Evolutionary conservation across 2,888 invertebrate species (phyloP).

Genomic region (Meiosimyza platycephala): DNA sequence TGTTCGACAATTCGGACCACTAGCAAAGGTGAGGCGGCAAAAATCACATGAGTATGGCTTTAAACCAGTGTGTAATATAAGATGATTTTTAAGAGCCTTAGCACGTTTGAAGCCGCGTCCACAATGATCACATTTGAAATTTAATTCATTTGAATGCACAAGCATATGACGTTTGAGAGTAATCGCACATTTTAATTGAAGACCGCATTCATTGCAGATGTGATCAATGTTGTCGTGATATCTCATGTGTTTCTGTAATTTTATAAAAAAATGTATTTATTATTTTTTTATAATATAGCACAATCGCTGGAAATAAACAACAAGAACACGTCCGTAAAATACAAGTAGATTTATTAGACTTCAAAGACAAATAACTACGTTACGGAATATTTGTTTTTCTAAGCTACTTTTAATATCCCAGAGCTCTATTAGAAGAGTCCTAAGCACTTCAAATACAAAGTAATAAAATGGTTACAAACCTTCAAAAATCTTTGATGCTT

Average conservation of each 20-base stretch:
- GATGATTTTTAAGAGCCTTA: constrained; percentile 62
- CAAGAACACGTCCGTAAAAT: too few relatives aligned
- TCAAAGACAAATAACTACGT: neutral
- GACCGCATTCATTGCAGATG: constrained; percentile 57
- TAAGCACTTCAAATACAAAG: too few relatives aligned
- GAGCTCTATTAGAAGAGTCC: too few relatives aligned
- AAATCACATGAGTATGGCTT: constrained; percentile 65
- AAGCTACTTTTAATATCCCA: too few relatives aligned
- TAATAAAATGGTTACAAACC: constrained; percentile 1
- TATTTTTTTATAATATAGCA: too few relatives aligned
- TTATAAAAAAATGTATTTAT: neutral
- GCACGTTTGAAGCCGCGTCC: constrained; percentile 62
- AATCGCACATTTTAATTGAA: constrained; percentile 56
- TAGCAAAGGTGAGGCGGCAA: constrained; percentile 64
- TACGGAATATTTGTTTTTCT: too few relatives aligned
- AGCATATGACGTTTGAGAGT: constrained; percentile 56
- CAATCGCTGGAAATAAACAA: too few relatives aligned
- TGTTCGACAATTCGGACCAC: constrained; percentile 64
- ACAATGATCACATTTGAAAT: constrained; percentile 59
- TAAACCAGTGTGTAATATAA: constrained; percentile 63
- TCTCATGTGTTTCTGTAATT: constrained; percentile 53
- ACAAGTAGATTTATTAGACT: too few relatives aligned
- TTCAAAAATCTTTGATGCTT: constrained; percentile 55
- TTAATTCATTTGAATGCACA: constrained; percentile 59
- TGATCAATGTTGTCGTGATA: constrained; percentile 57